Base-by-base conservation (phyloP, 2,797 vertebrate genomes). In the Pipistrellus nathusii region DNA sequence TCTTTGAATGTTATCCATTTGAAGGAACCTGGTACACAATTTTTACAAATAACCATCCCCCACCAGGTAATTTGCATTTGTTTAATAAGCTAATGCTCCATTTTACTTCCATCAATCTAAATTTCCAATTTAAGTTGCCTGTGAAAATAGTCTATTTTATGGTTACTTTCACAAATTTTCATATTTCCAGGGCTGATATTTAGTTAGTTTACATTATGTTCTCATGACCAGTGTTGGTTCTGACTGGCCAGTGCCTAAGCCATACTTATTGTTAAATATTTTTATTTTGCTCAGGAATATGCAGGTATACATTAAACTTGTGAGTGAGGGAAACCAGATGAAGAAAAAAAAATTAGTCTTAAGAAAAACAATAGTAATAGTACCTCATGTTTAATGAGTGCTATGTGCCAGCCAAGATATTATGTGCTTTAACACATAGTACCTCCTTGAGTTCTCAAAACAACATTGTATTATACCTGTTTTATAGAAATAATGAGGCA, bases 111-210 rank as follows among this genome's bases (percentile, higher is more conserved):
- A 75, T 51, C 41, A 38, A 51, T 76, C n/a, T 71, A 82, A 86
- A 82, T 72, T 77, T 71, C n/a, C n/a, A 57, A 30, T 71, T 87
- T 71, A 64, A 71, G 76, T 76, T 77, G 5, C 69, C 9, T 14
- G 4, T 88, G 72, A 78, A 88, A 88, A 55, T 38, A 27, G n/a
- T 73, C 35, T 38, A 8, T 55, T 90, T 93, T 91, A 2, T 85
- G 73, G 35, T 91, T 11, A 73, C 57, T 91, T 93, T 32, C 25
- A 89, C 44, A 71, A 53, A 76, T 76, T 82, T 86, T 44, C 11
- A 30, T 64, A 27, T 89, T 46, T 11, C 30, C 30, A 21, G 57
- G 13, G 48, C 55, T 93, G 77, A 68, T n/a, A 69, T 66, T 77
- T 80, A 80, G 75, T 8, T 20, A 85, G 15, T 41, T 27, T 66